Evolutionary conservation across 2,888 invertebrate species (phyloP).

Genomic region (Dioctria linearis): DNA sequence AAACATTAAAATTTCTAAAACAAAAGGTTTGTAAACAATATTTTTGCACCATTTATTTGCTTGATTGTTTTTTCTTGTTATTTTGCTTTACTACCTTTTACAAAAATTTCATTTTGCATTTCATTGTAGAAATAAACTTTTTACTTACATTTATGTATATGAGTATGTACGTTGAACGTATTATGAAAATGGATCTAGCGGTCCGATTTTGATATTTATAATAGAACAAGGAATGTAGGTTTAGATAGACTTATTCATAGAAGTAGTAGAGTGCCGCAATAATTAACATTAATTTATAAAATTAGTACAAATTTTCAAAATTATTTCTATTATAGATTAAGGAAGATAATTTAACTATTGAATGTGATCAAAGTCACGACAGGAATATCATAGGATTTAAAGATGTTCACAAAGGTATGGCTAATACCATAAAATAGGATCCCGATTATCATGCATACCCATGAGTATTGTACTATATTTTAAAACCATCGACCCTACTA

Average conservation of each 20-base stretch:
- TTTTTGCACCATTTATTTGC: conserved; percentile 28
- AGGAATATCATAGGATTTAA: conserved; percentile 16
- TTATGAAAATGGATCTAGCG: not conserved
- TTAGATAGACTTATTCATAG: not conserved
- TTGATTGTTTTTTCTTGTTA: conserved; percentile 28
- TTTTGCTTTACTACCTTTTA: conserved; percentile 14
- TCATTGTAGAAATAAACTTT: conserved; percentile 3
- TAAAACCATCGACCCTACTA: no score
- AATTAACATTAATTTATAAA: not conserved
- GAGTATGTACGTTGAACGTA: not conserved
- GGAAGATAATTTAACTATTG: conserved; percentile 30
- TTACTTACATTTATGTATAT: not conserved
- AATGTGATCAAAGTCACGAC: conserved; percentile 11
- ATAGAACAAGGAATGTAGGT: not conserved
- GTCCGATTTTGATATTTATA: not conserved
- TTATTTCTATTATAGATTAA: conserved; percentile 45
- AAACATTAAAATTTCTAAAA: conserved; percentile 41
- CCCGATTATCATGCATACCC: conserved; percentile 7
- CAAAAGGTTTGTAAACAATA: conserved; percentile 51
- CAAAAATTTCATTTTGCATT: conserved; percentile 1
- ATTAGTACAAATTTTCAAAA: not conserved
- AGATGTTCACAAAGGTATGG: conserved; percentile 29
- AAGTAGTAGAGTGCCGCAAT: not conserved
- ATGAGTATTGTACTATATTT: not conserved
- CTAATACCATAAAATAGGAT: conserved; percentile 12